These are phyloP conservation scores for Meta bourneti DNA, from an alignment of 2,888 invertebrate species.

Conservation along the genomic window DNA sequence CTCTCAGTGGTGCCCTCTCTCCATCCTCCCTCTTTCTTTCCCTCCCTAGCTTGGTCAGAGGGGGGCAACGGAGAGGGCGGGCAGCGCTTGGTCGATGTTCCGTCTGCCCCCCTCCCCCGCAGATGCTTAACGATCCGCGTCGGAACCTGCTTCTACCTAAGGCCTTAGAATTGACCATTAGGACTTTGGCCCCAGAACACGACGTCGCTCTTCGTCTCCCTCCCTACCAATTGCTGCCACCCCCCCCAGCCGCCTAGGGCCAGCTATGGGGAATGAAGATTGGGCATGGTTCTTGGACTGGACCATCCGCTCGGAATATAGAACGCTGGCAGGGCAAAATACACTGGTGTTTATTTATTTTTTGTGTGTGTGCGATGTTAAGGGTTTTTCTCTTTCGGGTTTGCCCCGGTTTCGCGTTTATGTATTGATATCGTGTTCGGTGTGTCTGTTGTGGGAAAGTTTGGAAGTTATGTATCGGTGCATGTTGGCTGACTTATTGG, in stretches of 20 bases:
- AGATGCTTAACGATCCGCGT: constrained; percentile 74
- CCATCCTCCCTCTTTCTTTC: constrained; percentile 38
- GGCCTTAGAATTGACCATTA: constrained; percentile 76
- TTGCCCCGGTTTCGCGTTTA: neutral
- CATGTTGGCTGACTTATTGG: too few relatives aligned
- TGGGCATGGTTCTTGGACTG: constrained; percentile 39
- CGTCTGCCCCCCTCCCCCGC: constrained; percentile 32
- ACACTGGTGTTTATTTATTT: constrained; percentile 36
- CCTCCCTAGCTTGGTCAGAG: constrained; percentile 18
- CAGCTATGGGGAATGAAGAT: constrained; percentile 71
- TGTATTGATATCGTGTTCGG: neutral
- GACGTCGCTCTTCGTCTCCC: constrained; percentile 40
- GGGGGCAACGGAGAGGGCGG: constrained; percentile 13
- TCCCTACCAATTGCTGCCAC: constrained; percentile 23
- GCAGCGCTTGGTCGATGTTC: constrained; percentile 64
- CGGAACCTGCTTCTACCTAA: constrained; percentile 75
- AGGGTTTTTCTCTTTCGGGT: neutral
- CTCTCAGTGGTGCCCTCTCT: constrained; percentile 28
- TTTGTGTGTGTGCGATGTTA: neutral
- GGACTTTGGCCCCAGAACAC: constrained; percentile 74
- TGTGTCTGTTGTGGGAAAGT: too few relatives aligned
- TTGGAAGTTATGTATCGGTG: too few relatives aligned
- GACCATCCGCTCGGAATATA: constrained; percentile 67
- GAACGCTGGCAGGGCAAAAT: constrained; percentile 61
- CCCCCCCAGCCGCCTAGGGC: constrained; percentile 57